Conservation (phyloP, 2,113 vertebrate species). For the Motacilla tschutschensis region DNA sequence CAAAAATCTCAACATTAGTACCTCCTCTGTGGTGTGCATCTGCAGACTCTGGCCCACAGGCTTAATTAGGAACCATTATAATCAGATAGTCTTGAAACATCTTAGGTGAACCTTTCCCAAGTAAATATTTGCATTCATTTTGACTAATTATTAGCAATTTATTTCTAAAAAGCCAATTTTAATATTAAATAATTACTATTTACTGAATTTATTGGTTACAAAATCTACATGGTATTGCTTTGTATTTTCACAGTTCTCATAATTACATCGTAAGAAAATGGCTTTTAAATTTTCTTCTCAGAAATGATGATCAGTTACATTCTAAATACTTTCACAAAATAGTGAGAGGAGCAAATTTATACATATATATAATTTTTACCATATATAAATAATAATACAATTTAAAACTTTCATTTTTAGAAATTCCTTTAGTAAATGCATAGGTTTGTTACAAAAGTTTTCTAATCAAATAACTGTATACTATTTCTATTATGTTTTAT, state of each 20-base stretch:
- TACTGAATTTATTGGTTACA: neutral
- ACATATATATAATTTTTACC: conserved; percentile 24
- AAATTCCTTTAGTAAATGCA: conserved; percentile 57
- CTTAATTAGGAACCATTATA: neutral
- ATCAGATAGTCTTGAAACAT: neutral
- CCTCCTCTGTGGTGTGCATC: neutral
- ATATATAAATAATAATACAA: conserved; percentile 45
- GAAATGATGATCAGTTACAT: conserved; percentile 43
- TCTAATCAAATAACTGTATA: conserved; percentile 34
- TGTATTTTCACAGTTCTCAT: conserved; percentile 52
- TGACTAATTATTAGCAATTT: neutral
- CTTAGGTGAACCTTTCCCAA: neutral
- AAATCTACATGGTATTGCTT: conserved; percentile 57
- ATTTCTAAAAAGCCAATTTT: conserved; percentile 37
- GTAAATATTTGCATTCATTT: conserved; percentile 22
- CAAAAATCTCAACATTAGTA: neutral
- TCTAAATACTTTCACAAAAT: conserved; percentile 43
- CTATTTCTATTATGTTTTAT: conserved; percentile 9
- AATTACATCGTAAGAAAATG: conserved; percentile 55
- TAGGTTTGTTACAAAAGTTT: conserved; percentile 55
- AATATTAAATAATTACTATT: conserved; percentile 10
- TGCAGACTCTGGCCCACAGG: neutral
- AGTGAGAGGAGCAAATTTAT: conserved; percentile 34
- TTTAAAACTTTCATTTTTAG: conserved; percentile 55
- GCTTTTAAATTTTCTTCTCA: conserved; percentile 57